A percentile compares a stretch with the other conserved stretches of the same genome.
Conservation (phyloP, 2,113 vertebrate genomes). For the Tragelaphus strepsiceros region DNA sequence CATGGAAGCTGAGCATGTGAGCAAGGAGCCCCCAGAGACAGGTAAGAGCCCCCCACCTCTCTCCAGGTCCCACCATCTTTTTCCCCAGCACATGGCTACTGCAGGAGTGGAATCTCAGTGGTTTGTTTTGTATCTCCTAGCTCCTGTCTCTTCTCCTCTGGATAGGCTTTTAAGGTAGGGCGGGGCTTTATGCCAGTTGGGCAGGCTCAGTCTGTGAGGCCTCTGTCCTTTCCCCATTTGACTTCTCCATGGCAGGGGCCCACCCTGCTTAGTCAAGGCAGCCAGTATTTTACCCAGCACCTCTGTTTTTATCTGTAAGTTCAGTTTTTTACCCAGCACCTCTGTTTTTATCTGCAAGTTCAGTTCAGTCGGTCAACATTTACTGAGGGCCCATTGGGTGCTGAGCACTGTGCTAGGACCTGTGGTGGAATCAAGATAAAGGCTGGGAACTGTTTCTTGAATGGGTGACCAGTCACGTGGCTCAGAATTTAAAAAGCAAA, state of each 20-base stretch:
- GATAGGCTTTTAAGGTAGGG: background rate
- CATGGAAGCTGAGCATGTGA: conserved; percentile 86
- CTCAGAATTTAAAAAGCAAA: background rate
- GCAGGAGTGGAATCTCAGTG: background rate
- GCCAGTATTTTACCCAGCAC: background rate
- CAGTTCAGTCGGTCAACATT: background rate
- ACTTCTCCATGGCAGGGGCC: background rate
- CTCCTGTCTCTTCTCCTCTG: background rate
- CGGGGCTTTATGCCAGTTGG: background rate
- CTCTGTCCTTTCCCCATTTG: background rate
- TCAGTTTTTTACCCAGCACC: background rate
- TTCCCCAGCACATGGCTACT: background rate
- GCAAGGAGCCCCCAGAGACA: conserved; percentile 83
- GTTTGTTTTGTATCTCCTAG: background rate
- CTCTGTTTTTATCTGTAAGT: background rate
- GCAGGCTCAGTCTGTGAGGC: background rate
- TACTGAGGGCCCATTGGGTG: background rate
- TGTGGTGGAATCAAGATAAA: background rate
- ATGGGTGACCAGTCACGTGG: background rate
- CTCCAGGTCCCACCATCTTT: background rate
- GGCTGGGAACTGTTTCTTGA: background rate
- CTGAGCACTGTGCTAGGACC: background rate
- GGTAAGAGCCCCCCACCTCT: conserved; percentile 75
- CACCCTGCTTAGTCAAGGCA: background rate
- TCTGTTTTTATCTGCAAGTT: background rate